Conservation (phyloP, 2,888 invertebrate species). For the Barypeithes pellucidus region DNA sequence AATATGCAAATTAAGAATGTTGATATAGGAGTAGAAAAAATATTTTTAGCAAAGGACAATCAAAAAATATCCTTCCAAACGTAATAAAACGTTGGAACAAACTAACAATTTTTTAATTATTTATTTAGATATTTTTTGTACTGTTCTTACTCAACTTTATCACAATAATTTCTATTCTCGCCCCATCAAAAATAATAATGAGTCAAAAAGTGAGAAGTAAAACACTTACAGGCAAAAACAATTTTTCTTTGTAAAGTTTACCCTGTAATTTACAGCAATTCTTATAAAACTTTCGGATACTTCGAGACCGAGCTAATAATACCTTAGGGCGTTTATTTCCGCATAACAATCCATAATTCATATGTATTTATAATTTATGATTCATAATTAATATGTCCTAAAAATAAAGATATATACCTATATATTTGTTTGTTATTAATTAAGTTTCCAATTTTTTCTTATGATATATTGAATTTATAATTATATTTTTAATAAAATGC, state of each 20-base stretch:
- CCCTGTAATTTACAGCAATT: conserved; percentile 2
- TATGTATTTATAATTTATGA: background rate
- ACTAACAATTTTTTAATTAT: too few relatives aligned
- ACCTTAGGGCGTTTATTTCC: background rate
- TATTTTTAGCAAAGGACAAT: too few relatives aligned
- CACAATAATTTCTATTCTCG: background rate
- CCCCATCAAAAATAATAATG: background rate
- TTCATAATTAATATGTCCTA: background rate
- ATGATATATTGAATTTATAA: too few relatives aligned
- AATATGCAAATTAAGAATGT: too few relatives aligned
- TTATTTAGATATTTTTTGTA: too few relatives aligned
- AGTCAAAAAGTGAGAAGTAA: background rate
- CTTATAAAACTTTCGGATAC: background rate
- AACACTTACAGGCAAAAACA: background rate
- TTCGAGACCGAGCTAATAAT: background rate
- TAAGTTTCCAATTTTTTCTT: background rate
- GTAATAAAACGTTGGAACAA: too few relatives aligned
- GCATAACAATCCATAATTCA: conserved; percentile 4
- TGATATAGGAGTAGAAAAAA: too few relatives aligned
- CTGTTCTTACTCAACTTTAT: too few relatives aligned
- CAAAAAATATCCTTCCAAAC: too few relatives aligned
- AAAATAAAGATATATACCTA: background rate
- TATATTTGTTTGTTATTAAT: background rate
- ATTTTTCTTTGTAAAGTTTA: background rate
- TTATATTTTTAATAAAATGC: too few relatives aligned